Evolutionary conservation across 2,888 invertebrate genomes (phyloP), one percentile per base, ranked within the genome.

Genomic region (Apotomis betuletana): DNA sequence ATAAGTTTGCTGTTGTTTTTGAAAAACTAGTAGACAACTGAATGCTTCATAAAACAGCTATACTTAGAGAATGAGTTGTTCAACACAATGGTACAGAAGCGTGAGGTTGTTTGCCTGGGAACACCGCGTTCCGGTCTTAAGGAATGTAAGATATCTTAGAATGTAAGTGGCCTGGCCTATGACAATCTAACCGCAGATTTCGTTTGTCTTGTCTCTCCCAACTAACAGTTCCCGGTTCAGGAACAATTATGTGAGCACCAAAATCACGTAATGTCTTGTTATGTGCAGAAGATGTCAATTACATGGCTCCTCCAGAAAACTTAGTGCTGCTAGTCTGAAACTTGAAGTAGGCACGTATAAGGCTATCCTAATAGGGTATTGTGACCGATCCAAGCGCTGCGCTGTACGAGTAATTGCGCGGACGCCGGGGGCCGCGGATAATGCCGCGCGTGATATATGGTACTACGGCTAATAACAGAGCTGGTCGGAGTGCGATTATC

Each of bases 371-470:
- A 87, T 86, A 86, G 85, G 85, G 87, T 77, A 86, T 85, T 87
- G 87, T 86, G 86, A 83, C 82, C 81, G 83, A 81, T 84, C 81
- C 79, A 77, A 78, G 83, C 60, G 65, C 69, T 80, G 83, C 83
- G 81, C 83, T 79, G 83, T 81, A 82, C 79, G 81, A 81, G 89
- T 92, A 91, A 92, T 91, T 90, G 91, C 85, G 89, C 87, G 88
- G 85, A 85, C 89, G 91, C 91, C 91, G 87, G 88, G 81, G 92
- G 91, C 90, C 86, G 84, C 85, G 83, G 84, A 82, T 89, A 90
- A 88, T 90, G 83, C 90, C 85, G 87, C 85, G 84, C 89, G 92
- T 92, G 92, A 92, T 93, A 91, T 93, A 93, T 92, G 91, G 89
- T 90, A 89, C 90, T 87, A 87, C 87, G 85, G 86, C 90, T 93